phyloP scores from a whole-genome alignment of 2,113 vertebrate genomes.

The Leiothrix lutea region DNA sequence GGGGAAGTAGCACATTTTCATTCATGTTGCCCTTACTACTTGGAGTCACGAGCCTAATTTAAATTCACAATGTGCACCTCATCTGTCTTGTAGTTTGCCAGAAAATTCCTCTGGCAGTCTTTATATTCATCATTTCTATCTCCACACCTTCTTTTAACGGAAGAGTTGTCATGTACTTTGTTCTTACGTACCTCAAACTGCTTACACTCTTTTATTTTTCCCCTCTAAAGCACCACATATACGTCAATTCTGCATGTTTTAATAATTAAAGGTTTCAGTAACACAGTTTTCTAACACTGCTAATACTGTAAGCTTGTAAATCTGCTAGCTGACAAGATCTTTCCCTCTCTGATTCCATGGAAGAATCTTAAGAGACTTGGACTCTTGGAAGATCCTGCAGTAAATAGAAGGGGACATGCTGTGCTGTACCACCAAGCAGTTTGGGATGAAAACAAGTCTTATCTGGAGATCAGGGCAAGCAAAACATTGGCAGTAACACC shows the following conservation, averaged over 20 bases:
- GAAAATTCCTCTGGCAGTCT: background rate
- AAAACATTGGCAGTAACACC: background rate
- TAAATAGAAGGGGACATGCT: background rate
- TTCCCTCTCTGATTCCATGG: background rate
- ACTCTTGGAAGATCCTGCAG: background rate
- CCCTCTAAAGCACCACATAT: background rate
- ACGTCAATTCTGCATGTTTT: background rate
- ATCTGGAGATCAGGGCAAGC: background rate
- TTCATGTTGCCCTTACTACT: background rate
- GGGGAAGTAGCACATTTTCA: background rate
- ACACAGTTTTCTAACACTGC: background rate
- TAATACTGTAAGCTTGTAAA: background rate
- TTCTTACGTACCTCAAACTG: background rate
- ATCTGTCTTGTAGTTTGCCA: background rate
- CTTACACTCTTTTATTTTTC: background rate
- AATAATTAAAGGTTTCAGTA: constrained; percentile 26
- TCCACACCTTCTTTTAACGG: background rate
- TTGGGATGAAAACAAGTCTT: background rate
- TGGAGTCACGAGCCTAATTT: background rate
- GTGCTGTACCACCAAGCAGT: background rate
- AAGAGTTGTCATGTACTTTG: background rate
- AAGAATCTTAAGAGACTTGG: background rate
- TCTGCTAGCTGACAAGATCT: background rate
- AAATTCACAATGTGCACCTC: background rate
- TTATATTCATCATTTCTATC: background rate